Base-by-base conservation (phyloP, 2,888 invertebrate genomes). In the Papilio elwesi region DNA sequence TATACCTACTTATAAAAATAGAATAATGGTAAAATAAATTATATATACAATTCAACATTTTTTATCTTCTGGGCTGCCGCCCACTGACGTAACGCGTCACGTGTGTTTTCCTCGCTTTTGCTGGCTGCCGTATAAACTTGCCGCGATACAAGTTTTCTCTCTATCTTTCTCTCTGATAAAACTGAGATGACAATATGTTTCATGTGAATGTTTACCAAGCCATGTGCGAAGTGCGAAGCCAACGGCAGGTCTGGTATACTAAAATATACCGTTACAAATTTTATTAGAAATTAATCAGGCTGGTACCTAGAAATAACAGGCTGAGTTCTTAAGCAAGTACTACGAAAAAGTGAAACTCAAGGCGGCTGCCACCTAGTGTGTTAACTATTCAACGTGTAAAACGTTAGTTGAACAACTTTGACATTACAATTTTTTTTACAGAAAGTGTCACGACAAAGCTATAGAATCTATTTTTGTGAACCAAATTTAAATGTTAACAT, bases 311-410 rank as follows among this genome's bases (percentile, higher is more conserved):
- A 43, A 59, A 59, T 59, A 43, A 59, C 38, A 38, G 9, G 9
- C 12, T n/a, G 0, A 43, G 43, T 43, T 59, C n/a, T 57, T 57
- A 62, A 62, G 59, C 59, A 62, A 62, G 59, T 15, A 62, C 38
- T 62, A 43, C 59, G 43, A 43, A 43, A 43, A 43, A 43, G 59
- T 62, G 59, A 62, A 62, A 62, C 59, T 62, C 59, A 62, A 62
- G 59, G 59, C 59, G 9, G 57, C 7, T 57, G 9, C 9, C 43
- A 38, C 4, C 15, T 15, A 62, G 15, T 43, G 26, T 43, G 59
- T 15, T 43, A 38, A 59, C 38, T 59, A 15, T 43, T 43, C 43
- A 43, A 43, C 9, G 36, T 43, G 59, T 62, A n/a, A n/a, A n/a
- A n/a, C n/a, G n/a, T 43, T 62, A 62, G 9, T 43, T 9, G 9